Evolutionary conservation across 2,113 vertebrate species (phyloP), one percentile per base, ranked within the genome.

Genomic region (Dasyornis broadbenti): DNA sequence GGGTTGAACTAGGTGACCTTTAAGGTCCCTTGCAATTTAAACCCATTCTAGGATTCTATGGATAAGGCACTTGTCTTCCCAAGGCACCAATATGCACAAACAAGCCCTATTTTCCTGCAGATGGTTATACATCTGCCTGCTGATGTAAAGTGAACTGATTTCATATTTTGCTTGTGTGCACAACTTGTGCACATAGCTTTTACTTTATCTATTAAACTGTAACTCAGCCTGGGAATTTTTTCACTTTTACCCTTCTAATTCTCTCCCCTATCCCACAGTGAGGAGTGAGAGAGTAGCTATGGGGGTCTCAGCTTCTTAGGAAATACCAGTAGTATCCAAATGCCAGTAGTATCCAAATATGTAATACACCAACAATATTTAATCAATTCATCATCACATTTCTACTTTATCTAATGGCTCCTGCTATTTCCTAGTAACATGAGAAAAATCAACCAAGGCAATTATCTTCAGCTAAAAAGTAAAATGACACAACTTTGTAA

Each of bases 281-380:
- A 4, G 5, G 6, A 85, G 37, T 15, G 7, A 86, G 15, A 0
- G 0, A 10, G 47, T 1, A 15, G 39, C 39, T 57, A 13, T 2
- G 18, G 22, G 11, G 10, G 22, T 10, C 24, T 50, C 18, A 87
- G 80, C 22, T 42, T 35, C 11, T 15, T 30, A 76, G 35, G 13
- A 76, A 76, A 11, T 35, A 76, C 9, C 69, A 66, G 33, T 7
- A 81, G 13, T 16, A 84, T 11, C 17, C 56, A 89, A 84, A 37
- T 37, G n/a, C 9, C 69, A 66, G 33, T 7, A 81, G 13, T 16
- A 84, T 11, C 17, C 56, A 89, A 84, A 37, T 37, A 61, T 24
- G 13, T 53, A 50, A 59, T 11, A 60, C 2, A n/a, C 7, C 27
- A 81, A 54, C 9, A 84, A 64, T 44, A 73, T 26, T 57, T 80